phyloP scores from a whole-genome alignment of 2,888 invertebrate species.

The Eristalinus sepulchralis region DNA sequence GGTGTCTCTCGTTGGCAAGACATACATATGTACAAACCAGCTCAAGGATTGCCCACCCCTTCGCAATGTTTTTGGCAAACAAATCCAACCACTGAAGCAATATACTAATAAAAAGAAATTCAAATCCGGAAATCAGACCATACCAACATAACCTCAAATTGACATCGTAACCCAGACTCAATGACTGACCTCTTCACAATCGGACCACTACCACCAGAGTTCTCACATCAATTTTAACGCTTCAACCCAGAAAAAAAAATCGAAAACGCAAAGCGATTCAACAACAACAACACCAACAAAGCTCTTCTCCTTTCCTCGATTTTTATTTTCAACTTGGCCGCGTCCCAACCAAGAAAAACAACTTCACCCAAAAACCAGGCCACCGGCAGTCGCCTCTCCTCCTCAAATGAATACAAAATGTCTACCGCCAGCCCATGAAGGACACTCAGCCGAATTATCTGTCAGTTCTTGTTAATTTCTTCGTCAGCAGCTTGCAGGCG shows the following conservation, averaged over 20 bases:
- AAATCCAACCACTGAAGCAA: background rate
- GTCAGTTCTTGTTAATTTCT: slow-evolving; percentile 1
- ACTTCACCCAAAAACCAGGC: background rate
- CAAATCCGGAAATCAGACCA: background rate
- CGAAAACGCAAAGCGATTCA: background rate
- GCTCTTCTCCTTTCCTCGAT: background rate
- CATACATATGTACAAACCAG: no score
- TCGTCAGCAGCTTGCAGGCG: background rate
- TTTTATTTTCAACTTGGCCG: background rate
- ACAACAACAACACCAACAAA: background rate
- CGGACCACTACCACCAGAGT: background rate
- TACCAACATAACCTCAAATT: background rate
- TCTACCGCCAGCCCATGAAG: background rate
- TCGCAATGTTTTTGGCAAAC: background rate
- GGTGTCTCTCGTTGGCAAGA: no score
- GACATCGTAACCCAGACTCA: background rate
- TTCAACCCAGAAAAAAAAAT: background rate
- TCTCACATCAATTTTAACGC: background rate
- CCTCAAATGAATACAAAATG: background rate
- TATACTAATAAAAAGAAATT: background rate
- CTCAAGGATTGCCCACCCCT: background rate
- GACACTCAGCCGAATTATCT: background rate
- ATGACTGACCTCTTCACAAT: background rate
- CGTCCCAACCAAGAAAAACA: background rate
- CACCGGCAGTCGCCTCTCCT: background rate